Percentiles rank a stretch among this genome's conserved stretches.
Evolutionary conservation across 1,140 invertebrate genomes (phyloP).

Genomic region (Lethocerus indicus): DNA sequence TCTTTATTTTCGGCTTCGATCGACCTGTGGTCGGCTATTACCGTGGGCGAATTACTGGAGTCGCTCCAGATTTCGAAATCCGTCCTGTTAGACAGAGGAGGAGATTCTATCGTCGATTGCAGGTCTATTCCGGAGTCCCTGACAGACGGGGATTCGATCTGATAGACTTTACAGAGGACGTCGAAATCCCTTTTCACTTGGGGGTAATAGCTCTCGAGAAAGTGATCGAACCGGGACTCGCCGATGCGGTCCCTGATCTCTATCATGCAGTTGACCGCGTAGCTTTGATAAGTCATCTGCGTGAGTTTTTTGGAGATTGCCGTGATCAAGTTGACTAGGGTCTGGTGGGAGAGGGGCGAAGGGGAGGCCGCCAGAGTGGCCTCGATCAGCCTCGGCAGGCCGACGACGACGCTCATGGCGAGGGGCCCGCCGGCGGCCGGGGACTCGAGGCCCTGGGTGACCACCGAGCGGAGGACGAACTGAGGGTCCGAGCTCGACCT

Average conservation of each 20-base stretch:
- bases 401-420: constrained; percentile 20
- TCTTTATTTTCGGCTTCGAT: constrained; percentile 12
- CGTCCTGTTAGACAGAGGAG: constrained; percentile 6
- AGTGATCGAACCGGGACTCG: constrained; percentile 36
- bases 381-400: constrained; percentile 24
- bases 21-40: constrained; percentile 11
- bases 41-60: constrained; percentile 13
- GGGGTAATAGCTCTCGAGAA: constrained; percentile 27
- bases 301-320: constrained; percentile 43
- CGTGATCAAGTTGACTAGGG: constrained; percentile 26
- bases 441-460: constrained; percentile 40
- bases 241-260: constrained; percentile 47
- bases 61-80: constrained; percentile 16
- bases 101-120: constrained; percentile 9
- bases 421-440: constrained; percentile 15
- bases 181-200: constrained; percentile 45
- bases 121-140: constrained; percentile 19
- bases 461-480: constrained; percentile 36
- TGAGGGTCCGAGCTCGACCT: constrained; percentile 35
- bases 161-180: constrained; percentile 44
- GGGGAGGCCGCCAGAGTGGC: constrained; percentile 18
- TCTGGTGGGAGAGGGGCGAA: constrained; percentile 15
- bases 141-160: constrained; percentile 22
- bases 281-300: constrained; percentile 46
- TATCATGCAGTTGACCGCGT: constrained; percentile 41